Percentiles rank a stretch among this genome's conserved stretches.
phyloP scores from a whole-genome alignment of 2,888 invertebrate genomes.

The Brenthis hecate region DNA sequence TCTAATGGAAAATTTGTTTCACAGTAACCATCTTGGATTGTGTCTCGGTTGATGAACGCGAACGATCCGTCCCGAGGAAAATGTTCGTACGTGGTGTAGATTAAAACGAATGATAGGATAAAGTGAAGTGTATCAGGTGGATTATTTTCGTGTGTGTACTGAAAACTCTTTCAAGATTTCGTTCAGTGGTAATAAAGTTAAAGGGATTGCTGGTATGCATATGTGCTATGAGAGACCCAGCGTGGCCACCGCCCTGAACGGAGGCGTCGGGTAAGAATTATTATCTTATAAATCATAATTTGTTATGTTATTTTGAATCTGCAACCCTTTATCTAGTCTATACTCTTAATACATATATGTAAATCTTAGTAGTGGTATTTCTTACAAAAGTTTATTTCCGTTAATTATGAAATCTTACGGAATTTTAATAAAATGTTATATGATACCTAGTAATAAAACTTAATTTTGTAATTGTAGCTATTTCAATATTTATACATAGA shows the following conservation, averaged over 20 bases:
- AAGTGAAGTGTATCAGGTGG: conserved; percentile 42
- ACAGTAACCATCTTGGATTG: conserved; percentile 45
- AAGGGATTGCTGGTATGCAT: conserved; percentile 73
- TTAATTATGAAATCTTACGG: no score
- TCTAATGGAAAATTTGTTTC: conserved; percentile 56
- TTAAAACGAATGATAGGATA: conserved; percentile 47
- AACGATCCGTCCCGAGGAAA: conserved; percentile 46
- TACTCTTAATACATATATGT: not conserved
- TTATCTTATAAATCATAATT: not conserved
- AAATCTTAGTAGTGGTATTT: no score
- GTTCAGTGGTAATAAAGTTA: conserved; percentile 54
- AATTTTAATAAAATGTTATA: no score
- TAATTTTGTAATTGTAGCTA: conserved; percentile 3
- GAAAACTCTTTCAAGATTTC: conserved; percentile 48
- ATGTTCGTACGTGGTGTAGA: conserved; percentile 77
- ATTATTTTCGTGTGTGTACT: conserved; percentile 41
- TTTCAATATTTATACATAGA: not conserved
- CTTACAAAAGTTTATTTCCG: no score
- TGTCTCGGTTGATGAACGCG: conserved; percentile 49
- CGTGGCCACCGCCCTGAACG: conserved; percentile 75
- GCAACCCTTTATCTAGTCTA: not conserved
- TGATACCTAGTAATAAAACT: not conserved
- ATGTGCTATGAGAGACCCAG: conserved; percentile 79
- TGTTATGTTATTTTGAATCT: conserved; percentile 9
- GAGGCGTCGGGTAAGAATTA: conserved; percentile 69